Conservation (phyloP, 2,888 invertebrate genomes). For the Macrosoma leucophasiata region DNA sequence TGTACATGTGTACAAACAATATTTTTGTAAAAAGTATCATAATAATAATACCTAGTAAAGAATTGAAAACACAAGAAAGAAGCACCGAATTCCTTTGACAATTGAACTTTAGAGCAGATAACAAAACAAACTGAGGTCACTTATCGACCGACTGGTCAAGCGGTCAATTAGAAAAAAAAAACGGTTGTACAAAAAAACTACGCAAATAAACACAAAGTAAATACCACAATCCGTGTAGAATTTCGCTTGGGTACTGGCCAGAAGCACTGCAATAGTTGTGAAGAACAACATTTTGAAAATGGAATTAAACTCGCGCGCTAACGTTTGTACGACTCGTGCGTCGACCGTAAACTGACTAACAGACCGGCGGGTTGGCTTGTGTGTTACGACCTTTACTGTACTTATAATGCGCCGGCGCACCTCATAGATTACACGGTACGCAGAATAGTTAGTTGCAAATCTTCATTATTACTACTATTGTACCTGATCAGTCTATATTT, state of each 20-base stretch:
- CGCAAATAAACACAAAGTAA: slow-evolving; percentile 24
- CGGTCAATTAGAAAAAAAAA: slow-evolving; percentile 1
- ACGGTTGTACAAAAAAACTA: slow-evolving; percentile 6
- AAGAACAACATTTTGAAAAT: slow-evolving; percentile 48
- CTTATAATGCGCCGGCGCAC: slow-evolving; percentile 60
- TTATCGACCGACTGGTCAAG: no score
- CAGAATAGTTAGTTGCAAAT: no score
- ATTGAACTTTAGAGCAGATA: no score
- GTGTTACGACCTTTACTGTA: slow-evolving; percentile 51
- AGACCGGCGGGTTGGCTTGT: slow-evolving; percentile 42
- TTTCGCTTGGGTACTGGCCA: slow-evolving; percentile 58
- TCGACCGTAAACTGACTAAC: slow-evolving; percentile 41
- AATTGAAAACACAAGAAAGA: no score
- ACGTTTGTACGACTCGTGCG: slow-evolving; percentile 60
- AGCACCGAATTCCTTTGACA: no score
- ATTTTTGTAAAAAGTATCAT: no score
- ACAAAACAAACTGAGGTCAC: no score
- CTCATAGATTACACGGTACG: slow-evolving; percentile 44
- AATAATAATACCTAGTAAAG: no score
- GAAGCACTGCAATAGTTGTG: slow-evolving; percentile 41
- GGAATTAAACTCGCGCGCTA: slow-evolving; percentile 48
- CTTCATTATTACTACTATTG: no score
- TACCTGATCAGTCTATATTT: no score
- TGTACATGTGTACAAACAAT: no score
- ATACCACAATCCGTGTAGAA: slow-evolving; percentile 67